phyloP scores from a whole-genome alignment of 2,797 vertebrate species.

The Acanthopagrus latus region DNA sequence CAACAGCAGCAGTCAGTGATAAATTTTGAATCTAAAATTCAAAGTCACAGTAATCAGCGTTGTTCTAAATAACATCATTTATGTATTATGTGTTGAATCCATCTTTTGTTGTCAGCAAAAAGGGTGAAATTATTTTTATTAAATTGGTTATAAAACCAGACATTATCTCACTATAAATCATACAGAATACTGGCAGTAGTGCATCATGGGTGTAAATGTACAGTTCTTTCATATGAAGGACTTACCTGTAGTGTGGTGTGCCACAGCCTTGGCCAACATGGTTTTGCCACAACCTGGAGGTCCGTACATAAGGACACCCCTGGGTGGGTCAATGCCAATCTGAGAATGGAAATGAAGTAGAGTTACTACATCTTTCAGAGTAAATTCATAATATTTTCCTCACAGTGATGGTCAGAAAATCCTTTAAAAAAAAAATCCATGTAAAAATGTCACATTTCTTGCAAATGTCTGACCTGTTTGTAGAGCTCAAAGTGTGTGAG shows the following conservation, averaged over 20 bases:
- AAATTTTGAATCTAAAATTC: too few species aligned
- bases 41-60: too few species aligned
- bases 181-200: neutral
- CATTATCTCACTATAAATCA: neutral
- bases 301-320: constrained; percentile 96
- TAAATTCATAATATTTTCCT: neutral
- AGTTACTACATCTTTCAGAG: neutral
- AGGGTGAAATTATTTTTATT: neutral
- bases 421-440: neutral
- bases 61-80: neutral
- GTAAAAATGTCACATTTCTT: neutral
- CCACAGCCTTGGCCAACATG: constrained; percentile 96
- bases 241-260: constrained; percentile 95
- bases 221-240: neutral
- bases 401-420: neutral
- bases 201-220: neutral
- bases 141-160: neutral
- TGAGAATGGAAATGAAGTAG: constrained; percentile 59
- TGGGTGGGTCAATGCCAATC: constrained; percentile 96
- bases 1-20: too few species aligned
- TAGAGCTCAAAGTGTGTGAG: constrained; percentile 99
- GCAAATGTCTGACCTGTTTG: constrained; percentile 88
- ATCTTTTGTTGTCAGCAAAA: neutral
- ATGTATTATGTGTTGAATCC: neutral
- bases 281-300: constrained; percentile 96